Conservation (phyloP, 2,888 invertebrate genomes). For the Carpatolechia fugitivella region DNA sequence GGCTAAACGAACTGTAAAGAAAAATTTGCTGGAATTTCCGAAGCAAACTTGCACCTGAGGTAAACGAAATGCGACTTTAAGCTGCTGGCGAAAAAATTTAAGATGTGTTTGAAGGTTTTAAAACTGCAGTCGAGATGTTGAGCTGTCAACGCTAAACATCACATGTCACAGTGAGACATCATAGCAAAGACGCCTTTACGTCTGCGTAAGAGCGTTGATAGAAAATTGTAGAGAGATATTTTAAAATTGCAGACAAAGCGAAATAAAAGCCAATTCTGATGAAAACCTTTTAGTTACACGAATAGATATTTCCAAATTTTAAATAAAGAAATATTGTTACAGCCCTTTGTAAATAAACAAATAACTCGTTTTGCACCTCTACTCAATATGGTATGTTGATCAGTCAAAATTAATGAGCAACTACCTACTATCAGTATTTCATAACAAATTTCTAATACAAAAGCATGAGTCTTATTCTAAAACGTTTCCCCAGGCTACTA, state of each 20-base stretch:
- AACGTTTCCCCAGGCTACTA: constrained; percentile 6
- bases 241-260: constrained; percentile 13
- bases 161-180: constrained; percentile 55
- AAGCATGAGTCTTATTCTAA: background rate
- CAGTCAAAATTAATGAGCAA: no score
- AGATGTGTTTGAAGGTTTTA: constrained; percentile 15
- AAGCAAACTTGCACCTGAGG: constrained; percentile 28
- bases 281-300: background rate
- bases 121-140: constrained; percentile 37
- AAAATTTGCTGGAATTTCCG: constrained; percentile 42
- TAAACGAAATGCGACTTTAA: constrained; percentile 34
- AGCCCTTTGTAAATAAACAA: no score
- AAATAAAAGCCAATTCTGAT: background rate
- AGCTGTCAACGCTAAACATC: constrained; percentile 61
- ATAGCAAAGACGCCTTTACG: constrained; percentile 53
- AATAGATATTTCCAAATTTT: no score
- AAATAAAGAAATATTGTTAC: no score
- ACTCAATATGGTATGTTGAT: no score
- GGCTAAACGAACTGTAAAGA: constrained; percentile 31
- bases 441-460: no score
- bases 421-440: no score
- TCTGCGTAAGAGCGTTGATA: constrained; percentile 37
- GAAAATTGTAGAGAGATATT: constrained; percentile 40
- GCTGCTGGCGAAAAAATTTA: background rate
- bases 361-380: no score